These are phyloP conservation scores for Apis laboriosa DNA, from an alignment of 1,140 invertebrate genomes.

Conservation along the genomic window DNA sequence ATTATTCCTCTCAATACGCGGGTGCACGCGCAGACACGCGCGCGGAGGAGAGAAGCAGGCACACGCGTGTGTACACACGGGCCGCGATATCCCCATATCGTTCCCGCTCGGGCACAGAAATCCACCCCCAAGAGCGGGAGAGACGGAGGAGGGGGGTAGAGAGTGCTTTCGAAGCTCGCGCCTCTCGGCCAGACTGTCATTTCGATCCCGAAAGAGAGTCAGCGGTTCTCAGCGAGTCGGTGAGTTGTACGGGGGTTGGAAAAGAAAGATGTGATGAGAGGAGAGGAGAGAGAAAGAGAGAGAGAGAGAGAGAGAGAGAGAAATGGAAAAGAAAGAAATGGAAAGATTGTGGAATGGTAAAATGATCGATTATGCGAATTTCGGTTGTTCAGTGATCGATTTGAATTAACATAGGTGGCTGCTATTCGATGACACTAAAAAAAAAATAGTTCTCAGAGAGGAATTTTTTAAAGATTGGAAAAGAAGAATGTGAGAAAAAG, in stretches of 20 bases:
- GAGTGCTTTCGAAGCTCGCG: constrained; percentile 66
- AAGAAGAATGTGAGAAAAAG: too few species aligned
- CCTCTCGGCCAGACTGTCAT: constrained; percentile 69
- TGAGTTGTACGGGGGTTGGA: not conserved
- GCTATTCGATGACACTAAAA: too few species aligned
- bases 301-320: not conserved
- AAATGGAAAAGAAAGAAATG: not conserved
- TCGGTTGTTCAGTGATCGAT: too few species aligned
- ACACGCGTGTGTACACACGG: constrained; percentile 46
- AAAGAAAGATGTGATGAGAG: not conserved
- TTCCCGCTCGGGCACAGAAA: constrained; percentile 55
- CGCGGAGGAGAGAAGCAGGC: constrained; percentile 17
- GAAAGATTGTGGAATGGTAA: not conserved
- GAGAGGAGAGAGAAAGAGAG: too few species aligned
- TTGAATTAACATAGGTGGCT: too few species aligned
- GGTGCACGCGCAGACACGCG: constrained; percentile 27
- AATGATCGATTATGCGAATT: too few species aligned
- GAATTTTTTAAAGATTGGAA: too few species aligned
- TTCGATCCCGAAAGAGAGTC: constrained; percentile 67
- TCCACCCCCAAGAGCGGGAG: not conserved
- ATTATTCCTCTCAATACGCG: constrained; percentile 44
- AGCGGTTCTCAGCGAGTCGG: constrained; percentile 60
- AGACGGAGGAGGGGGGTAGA: not conserved
- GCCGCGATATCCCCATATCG: constrained; percentile 61
- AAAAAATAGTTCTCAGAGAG: too few species aligned